Evolutionary conservation across 2,797 vertebrate genomes (phyloP), one percentile per base, ranked within the genome.

Genomic region (Crocidura indochinensis): DNA sequence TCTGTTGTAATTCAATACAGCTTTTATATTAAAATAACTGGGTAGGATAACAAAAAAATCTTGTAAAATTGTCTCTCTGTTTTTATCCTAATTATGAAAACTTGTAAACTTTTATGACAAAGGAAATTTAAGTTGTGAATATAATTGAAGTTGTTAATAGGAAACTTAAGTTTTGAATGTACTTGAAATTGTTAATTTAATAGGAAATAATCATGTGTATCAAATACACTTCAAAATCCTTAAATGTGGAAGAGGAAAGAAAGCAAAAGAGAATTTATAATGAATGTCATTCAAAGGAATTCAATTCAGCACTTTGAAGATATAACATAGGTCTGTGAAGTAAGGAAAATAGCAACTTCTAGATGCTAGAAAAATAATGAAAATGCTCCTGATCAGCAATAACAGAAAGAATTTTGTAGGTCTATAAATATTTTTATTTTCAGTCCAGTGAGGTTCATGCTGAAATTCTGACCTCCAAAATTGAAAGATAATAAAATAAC

Each of bases 1-100:
- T 69, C 10, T 65, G 15, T 89, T 88, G 84, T 91, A 76, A 71
- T 60, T 46, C 53, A 82, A 11, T 67, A 72, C 20, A 10, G 5
- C 2, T 29, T 60, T 78, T 74, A 78, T 82, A 67, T 38, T 19
- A 85, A 64, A 24, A 27, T 22, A 77, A 71, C 14, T 71, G 29
- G 26, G 2, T 93, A 11, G 65, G 22, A 6, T 24, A 83, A 3
- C 72, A 67, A 4, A 9, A 72, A 82, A 20, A 8, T 4, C 67
- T 31, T 44, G 53, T 29, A 3, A 87, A 76, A 46, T 38, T 38
- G 38, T 38, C 38, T 38, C 2, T 38, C 38, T 38, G 14, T 12
- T 15, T 53, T 53, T 22, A 46, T 84, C 9, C 8, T 65, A 73
- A 82, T 72, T 1, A 10, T 3, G 17, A 22, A 10, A 72, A 69